Base-by-base conservation (phyloP, 2,797 vertebrate genomes). In the Gymnothorax reevesii region DNA sequence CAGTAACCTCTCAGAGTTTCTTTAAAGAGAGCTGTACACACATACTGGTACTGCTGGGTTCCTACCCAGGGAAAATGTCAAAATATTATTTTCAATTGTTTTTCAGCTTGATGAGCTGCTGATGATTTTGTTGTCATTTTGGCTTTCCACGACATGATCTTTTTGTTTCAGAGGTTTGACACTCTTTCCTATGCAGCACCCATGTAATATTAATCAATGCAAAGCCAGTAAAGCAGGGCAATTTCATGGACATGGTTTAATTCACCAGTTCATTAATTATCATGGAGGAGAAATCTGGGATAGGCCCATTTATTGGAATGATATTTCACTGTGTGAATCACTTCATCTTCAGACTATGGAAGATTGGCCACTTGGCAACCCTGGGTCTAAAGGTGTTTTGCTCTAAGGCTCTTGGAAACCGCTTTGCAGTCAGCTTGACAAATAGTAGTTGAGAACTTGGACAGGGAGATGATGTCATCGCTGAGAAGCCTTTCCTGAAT, bases 381-480 rank as follows among this genome's bases (percentile, higher is more conserved):
- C 69, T 60, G 79, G 33, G 57, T 75, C 83, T 84, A 57, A 64
- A 7, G 57, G 57, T 79, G 52, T 84, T 87, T 55, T 25, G 62
- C 57, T 55, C 22, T 79, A 57, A 25, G 64, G 83, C 8, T 4
- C 86, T 84, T 79, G 22, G 60, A 60, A 84, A 84, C 84, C 69
- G 73, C 33, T 71, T 42, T 59, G 55, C 49, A 55, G 66, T 64
- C 57, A 84, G 86, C 82, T 82, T 87, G 66, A 82, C 66, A 87
- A 84, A 84, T 64, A 82, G 57, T 84, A 55, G 82, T 66, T 33
- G 69, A 79, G 69, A 83, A 66, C 66, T 49, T 82, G 75, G 82
- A 83, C 66, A 75, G 86, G 59, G 82, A 75, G 62, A 66, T 84
- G 83, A 83, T 75, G 82, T 75, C 82, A 83, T 69, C 54, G 54